These are phyloP conservation scores for Anguilla megastoma DNA, from an alignment of 2,797 vertebrate species.

Conservation along the genomic window DNA sequence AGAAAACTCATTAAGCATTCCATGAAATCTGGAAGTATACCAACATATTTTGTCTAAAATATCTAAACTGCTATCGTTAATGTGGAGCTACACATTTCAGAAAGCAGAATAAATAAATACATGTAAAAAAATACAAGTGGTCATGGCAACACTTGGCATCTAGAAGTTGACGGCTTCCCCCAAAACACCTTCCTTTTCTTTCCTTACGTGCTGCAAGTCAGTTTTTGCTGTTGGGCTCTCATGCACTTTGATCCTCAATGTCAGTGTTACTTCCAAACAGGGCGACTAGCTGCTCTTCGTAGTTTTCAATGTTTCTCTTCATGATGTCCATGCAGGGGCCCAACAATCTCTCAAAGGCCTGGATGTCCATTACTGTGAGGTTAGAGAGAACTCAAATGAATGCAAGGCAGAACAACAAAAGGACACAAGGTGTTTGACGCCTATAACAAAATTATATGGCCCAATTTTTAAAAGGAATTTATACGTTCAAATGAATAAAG, in stretches of 20 bases:
- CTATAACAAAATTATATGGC: not conserved
- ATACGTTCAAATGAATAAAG: not conserved
- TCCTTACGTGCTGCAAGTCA: constrained; percentile 66
- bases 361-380: constrained; percentile 87
- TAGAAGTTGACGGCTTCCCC: constrained; percentile 57
- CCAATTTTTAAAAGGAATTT: not conserved
- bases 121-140: constrained; percentile 40
- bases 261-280: constrained; percentile 95
- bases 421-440: not conserved
- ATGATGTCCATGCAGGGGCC: constrained; percentile 99
- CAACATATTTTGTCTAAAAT: constrained; percentile 42
- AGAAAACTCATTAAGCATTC: constrained; percentile 45
- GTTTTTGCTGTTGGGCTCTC: constrained; percentile 69
- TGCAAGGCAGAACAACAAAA: not conserved
- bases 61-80: constrained; percentile 46
- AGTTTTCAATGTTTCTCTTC: constrained; percentile 99
- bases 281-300: constrained; percentile 93
- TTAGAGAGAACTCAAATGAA: not conserved
- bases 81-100: constrained; percentile 45
- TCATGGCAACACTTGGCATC: constrained; percentile 78
- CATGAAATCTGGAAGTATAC: constrained; percentile 36
- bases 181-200: constrained; percentile 73
- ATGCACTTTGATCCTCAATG: constrained; percentile 87
- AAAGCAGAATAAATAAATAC: constrained; percentile 51
- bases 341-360: constrained; percentile 97